phyloP scores from a whole-genome alignment of 1,140 invertebrate genomes.

The Apocrypta bakeri region DNA sequence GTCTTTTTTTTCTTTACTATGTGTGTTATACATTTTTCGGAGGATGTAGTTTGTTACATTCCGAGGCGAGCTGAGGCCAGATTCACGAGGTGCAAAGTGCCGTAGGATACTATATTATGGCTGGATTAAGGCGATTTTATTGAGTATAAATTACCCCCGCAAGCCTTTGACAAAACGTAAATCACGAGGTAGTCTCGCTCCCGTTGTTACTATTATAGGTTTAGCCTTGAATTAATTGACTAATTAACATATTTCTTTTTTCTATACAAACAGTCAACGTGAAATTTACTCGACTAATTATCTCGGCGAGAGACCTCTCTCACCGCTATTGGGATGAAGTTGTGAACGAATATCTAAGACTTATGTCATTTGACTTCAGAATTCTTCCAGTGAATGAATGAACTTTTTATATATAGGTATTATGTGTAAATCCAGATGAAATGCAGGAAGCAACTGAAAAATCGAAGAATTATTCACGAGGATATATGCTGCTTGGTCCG shows the following conservation, averaged over 20 bases:
- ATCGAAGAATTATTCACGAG: no score
- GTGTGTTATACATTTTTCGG: neutral
- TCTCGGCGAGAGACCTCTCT: no score
- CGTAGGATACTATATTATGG: neutral
- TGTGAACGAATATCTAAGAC: neutral
- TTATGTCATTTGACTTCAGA: neutral
- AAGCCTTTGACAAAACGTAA: neutral
- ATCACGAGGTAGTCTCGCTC: neutral
- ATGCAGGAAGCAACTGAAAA: no score
- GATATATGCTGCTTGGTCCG: no score
- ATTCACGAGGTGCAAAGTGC: constrained; percentile 15
- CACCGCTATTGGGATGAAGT: neutral
- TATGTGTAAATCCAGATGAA: no score
- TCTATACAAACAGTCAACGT: neutral
- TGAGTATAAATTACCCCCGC: neutral
- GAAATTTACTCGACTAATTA: neutral
- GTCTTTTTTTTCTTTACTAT: neutral
- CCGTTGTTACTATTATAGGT: neutral
- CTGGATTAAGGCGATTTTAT: constrained; percentile 28
- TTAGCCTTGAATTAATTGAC: neutral
- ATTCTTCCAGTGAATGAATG: neutral
- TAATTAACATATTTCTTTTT: neutral
- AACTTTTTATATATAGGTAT: no score
- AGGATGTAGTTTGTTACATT: constrained; percentile 12
- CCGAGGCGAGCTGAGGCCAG: neutral